These are phyloP conservation scores for Tenodera sinensis DNA, from an alignment of 2,888 invertebrate genomes.

Conservation along the genomic window DNA sequence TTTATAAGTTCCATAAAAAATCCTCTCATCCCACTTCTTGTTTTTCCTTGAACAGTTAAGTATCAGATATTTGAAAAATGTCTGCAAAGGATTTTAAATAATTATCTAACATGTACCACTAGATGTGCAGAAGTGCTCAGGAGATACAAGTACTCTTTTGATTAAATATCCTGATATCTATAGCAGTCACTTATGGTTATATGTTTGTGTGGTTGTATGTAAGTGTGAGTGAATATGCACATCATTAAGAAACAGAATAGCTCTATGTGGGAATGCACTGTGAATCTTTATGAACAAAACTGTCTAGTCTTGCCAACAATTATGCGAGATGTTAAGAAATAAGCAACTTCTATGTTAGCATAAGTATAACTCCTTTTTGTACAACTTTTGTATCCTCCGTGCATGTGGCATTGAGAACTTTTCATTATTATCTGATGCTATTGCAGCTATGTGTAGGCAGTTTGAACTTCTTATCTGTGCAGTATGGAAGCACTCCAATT, in stretches of 20 bases:
- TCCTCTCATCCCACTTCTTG: background rate
- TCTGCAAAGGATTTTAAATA: background rate
- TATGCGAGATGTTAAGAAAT: background rate
- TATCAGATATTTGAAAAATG: background rate
- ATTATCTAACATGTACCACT: background rate
- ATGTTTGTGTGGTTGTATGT: background rate
- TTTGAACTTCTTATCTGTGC: background rate
- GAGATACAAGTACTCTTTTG: background rate
- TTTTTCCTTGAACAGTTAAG: background rate
- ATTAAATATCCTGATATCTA: background rate
- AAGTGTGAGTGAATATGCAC: background rate
- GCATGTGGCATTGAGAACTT: background rate
- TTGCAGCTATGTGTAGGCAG: background rate
- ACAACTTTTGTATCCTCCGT: conserved; percentile 29
- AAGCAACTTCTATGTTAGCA: background rate
- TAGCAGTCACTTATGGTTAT: background rate
- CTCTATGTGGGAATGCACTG: background rate
- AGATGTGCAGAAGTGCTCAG: background rate
- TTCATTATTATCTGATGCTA: background rate
- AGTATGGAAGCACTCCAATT: background rate
- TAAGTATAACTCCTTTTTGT: conserved; percentile 25
- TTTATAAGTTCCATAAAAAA: background rate
- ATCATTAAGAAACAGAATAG: background rate
- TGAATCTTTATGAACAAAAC: background rate
- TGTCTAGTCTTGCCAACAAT: conserved; percentile 20